phyloP scores from a whole-genome alignment of 2,888 invertebrate species.

The Drosophila falleni region DNA sequence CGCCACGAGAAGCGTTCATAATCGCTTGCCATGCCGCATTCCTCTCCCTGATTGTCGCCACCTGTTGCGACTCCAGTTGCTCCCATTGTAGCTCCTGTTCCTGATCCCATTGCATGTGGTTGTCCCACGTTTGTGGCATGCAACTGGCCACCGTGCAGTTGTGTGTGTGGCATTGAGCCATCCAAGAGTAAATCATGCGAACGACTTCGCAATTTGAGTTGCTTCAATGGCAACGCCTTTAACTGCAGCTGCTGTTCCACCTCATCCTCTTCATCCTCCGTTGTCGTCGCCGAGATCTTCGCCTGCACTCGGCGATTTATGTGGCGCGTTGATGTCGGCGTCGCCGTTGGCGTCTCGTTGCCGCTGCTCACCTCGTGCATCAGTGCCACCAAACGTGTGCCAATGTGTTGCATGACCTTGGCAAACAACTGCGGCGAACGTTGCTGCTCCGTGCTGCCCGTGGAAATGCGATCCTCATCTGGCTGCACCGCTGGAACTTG shows the following conservation, averaged over 20 bases:
- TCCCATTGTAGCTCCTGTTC: neutral
- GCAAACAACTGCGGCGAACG: slow-evolving; percentile 94
- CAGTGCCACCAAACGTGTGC: slow-evolving; percentile 93
- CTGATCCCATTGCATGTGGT: slow-evolving; percentile 83
- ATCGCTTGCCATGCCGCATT: slow-evolving; percentile 91
- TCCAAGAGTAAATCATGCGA: slow-evolving; percentile 92
- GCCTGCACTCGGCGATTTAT: slow-evolving; percentile 87
- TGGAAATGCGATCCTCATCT: slow-evolving; percentile 82
- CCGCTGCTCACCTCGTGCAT: slow-evolving; percentile 97
- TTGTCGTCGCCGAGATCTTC: slow-evolving; percentile 86
- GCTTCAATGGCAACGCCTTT: slow-evolving; percentile 65
- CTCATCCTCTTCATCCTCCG: slow-evolving; percentile 85
- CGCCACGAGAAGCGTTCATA: slow-evolving; percentile 96
- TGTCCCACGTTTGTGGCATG: slow-evolving; percentile 37
- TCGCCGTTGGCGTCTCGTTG: slow-evolving; percentile 84
- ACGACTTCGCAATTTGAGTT: slow-evolving; percentile 87
- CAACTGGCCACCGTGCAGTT: slow-evolving; percentile 25
- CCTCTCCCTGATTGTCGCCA: slow-evolving; percentile 87
- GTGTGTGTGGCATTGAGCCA: slow-evolving; percentile 73
- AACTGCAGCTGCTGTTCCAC: slow-evolving; percentile 57
- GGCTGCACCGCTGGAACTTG: slow-evolving; percentile 70
- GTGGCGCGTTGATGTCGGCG: slow-evolving; percentile 72
- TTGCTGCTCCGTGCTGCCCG: slow-evolving; percentile 86
- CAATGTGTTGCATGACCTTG: slow-evolving; percentile 97
- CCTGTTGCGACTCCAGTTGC: slow-evolving; percentile 82